These are phyloP conservation scores for Oenanthe oenanthe DNA, from an alignment of 2,113 vertebrate species.

Conservation along the genomic window DNA sequence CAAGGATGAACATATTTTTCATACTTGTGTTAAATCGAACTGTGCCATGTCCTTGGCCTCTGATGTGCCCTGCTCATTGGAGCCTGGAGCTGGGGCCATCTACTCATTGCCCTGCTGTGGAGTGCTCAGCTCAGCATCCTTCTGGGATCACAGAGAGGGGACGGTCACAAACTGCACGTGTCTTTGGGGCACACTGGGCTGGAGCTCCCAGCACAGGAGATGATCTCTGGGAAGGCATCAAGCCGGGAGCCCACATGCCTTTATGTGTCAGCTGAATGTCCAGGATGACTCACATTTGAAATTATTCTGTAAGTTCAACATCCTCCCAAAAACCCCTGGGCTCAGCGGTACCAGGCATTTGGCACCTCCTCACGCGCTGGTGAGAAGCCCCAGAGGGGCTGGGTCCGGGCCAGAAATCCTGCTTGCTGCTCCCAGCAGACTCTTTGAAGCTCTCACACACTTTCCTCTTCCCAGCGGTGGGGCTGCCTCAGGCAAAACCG, in stretches of 20 bases:
- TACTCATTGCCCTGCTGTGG: background rate
- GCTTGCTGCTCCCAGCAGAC: background rate
- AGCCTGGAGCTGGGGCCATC: background rate
- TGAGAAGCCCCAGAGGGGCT: background rate
- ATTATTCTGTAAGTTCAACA: background rate
- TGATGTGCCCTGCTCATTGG: rapidly evolving
- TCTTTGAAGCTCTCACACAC: background rate
- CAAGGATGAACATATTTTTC: background rate
- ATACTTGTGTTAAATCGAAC: background rate
- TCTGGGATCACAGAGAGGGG: background rate
- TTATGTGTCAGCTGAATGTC: background rate
- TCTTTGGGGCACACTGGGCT: background rate
- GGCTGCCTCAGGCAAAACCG: background rate
- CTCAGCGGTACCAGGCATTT: background rate
- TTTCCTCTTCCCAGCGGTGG: background rate
- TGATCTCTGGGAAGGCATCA: background rate
- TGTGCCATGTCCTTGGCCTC: rapidly evolving
- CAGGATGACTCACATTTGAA: background rate
- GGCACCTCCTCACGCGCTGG: background rate
- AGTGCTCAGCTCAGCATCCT: background rate
- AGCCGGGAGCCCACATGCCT: background rate
- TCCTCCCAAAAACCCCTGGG: background rate
- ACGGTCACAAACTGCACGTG: rapidly evolving
- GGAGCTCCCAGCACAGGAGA: background rate
- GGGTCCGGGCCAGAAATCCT: background rate